Evolutionary conservation across 2,797 vertebrate genomes (phyloP), one percentile per base, ranked within the genome.

Genomic region (Siniperca undulata): DNA sequence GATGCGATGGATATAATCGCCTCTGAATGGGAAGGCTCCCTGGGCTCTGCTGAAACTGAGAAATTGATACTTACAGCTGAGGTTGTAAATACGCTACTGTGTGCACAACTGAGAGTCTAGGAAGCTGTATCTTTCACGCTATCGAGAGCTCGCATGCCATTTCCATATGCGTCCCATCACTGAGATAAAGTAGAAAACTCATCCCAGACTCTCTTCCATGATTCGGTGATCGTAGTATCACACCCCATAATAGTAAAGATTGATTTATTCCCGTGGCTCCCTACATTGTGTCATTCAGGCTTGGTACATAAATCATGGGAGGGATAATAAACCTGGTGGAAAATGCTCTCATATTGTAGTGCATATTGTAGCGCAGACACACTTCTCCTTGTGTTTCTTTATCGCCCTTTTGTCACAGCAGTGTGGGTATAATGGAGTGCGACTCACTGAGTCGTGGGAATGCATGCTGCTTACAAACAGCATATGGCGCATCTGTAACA

Each of bases 401-500:
- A 89, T 86, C 83, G 81, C 84, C 84, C 53, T 90, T 72, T 75
- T 59, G 77, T 83, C 85, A 61, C 78, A 86, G 88, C 30, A 1
- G 44, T 61, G 81, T 20, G 70, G 76, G 66, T 80, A 66, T 81
- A 84, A 88, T 78, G 53, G 66, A 87, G 83, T 53, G 46, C 24
- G 7, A 67, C 72, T 90, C 81, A 77, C 67, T 82, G 90, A 88
- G 67, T 86, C 62, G n/a, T 70, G 80, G 75, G 82, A 87, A 88
- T 71, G 52, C 85, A 56, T 69, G 86, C 79, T 80, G 88, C 65
- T 90, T 84, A 76, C 59, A 74, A 79, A 72, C 62, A 80, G 60
- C 84, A 78, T 79, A 81, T 64, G 27, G 68, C 69, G 22, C 61
- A 73, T 81, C 75, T 34, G 78, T 78, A 52, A 64, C 56, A 42